These are phyloP conservation scores for Grantiella picta DNA, from an alignment of 2,113 vertebrate species.

Conservation along the genomic window DNA sequence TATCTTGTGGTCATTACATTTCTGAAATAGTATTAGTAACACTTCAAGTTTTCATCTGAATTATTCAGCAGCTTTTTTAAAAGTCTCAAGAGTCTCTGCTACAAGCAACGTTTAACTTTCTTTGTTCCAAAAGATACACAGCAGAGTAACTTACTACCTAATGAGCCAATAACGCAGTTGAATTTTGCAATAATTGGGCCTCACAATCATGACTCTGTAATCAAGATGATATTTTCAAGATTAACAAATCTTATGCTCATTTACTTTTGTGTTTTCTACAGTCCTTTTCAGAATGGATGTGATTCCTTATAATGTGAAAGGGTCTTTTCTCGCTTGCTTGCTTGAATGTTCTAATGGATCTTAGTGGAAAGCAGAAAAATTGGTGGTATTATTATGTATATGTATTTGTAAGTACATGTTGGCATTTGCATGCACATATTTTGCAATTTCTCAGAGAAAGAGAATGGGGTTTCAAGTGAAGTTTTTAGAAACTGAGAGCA, in stretches of 20 bases:
- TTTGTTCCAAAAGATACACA: not conserved
- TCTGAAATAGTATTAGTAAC: not conserved
- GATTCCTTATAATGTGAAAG: not conserved
- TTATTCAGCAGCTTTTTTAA: not conserved
- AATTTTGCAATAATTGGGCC: not conserved
- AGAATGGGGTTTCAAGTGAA: not conserved
- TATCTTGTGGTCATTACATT: not conserved
- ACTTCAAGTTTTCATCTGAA: not conserved
- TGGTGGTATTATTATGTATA: accelerated
- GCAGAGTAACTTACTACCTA: not conserved
- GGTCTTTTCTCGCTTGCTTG: not conserved
- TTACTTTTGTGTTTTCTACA: not conserved
- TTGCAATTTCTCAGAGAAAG: not conserved
- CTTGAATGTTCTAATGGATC: not conserved
- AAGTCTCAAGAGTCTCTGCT: not conserved
- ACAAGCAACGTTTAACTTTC: not conserved
- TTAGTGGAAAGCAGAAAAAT: not conserved
- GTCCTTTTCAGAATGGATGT: not conserved
- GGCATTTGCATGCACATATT: not conserved
- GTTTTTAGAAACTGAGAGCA: not conserved
- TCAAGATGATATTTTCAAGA: not conserved
- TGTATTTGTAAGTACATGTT: not conserved
- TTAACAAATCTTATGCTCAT: not conserved
- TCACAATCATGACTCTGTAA: not conserved
- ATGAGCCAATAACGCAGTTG: not conserved